Base-by-base conservation (phyloP, 2,888 invertebrate species). In the Watsonalla binaria region DNA sequence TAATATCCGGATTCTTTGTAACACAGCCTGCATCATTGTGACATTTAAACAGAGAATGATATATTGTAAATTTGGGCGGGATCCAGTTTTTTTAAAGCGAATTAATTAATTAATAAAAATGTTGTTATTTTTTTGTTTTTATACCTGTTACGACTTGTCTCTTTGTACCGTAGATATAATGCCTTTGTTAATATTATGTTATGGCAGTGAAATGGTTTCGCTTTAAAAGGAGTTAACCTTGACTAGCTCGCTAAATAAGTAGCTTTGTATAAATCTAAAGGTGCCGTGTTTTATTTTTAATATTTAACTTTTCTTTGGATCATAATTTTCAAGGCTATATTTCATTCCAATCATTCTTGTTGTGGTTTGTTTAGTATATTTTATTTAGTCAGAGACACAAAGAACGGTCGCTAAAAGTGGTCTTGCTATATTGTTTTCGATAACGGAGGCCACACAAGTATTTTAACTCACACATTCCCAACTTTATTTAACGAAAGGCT, bases 1-100 rank as follows among this genome's bases (percentile, higher is more conserved):
- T 55, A 64, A 66, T 63, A 73, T 72, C 76, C 76, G 76, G 77
- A 66, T 74, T 68, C 61, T 64, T 55, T 45, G 15, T 55, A 54
- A 61, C 56, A 56, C 63, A 62, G 59, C 51, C 62, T 49, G 49
- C 37, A 49, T 15, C 58, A 59, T 60, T 61, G 60, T 63, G 62
- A 61, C 61, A 63, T 68, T 63, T 65, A 68, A 54, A 51, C 56
- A 54, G 60, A 59, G 57, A 63, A 55, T 63, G 59, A 59, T 61
- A 56, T 59, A 61, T 60, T 65, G 62, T 54, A 63, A 61, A 63
- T 66, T 63, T 63, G 61, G 62, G 58, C 58, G 56, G 54, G 53
- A 14, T 61, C 56, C 49, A 59, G 57, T 66, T 61, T 65, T 61
- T 54, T 49, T 47, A 6, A 35, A 5, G 55, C 53, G 57, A 54